These are phyloP conservation scores for Xanthorhoe designata DNA, from an alignment of 2,888 invertebrate genomes.

Conservation along the genomic window DNA sequence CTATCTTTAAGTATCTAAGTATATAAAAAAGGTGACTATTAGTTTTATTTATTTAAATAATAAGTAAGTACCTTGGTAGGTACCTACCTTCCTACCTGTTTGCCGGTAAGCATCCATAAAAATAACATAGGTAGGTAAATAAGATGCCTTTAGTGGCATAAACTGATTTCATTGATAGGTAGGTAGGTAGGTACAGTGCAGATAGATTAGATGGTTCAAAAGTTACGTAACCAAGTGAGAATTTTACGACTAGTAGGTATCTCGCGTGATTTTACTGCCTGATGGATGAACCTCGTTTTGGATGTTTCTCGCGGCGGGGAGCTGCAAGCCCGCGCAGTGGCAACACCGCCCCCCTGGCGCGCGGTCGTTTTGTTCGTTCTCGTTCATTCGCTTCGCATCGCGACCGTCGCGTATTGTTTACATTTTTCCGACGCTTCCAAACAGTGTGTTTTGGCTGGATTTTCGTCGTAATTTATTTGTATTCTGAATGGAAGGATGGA, in stretches of 20 bases:
- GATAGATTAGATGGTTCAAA: slow-evolving; percentile 49
- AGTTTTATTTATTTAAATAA: too few species aligned
- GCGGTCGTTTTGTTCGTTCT: slow-evolving; percentile 68
- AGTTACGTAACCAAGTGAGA: slow-evolving; percentile 53
- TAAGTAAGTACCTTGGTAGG: too few species aligned
- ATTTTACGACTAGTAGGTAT: slow-evolving; percentile 48
- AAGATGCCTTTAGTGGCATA: too few species aligned
- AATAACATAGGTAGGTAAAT: too few species aligned
- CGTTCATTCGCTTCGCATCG: slow-evolving; percentile 52
- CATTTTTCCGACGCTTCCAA: slow-evolving; percentile 73
- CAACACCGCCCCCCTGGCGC: slow-evolving; percentile 75
- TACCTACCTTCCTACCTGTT: too few species aligned
- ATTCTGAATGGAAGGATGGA: slow-evolving; percentile 81
- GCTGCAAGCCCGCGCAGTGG: slow-evolving; percentile 70
- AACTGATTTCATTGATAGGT: slow-evolving; percentile 32
- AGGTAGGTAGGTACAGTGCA: too few species aligned
- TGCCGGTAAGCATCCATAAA: too few species aligned
- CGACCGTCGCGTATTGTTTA: slow-evolving; percentile 75
- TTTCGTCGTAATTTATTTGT: slow-evolving; percentile 53
- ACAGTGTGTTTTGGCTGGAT: slow-evolving; percentile 54
- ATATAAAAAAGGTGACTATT: too few species aligned
- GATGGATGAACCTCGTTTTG: slow-evolving; percentile 48
- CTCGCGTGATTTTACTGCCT: slow-evolving; percentile 56
- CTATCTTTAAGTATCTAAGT: too few species aligned
- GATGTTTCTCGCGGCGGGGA: slow-evolving; percentile 57